Percentiles rank a stretch among this genome's conserved stretches.
Evolutionary conservation across 2,797 vertebrate species (phyloP).

Genomic region (Petrocephalus sullivani): DNA sequence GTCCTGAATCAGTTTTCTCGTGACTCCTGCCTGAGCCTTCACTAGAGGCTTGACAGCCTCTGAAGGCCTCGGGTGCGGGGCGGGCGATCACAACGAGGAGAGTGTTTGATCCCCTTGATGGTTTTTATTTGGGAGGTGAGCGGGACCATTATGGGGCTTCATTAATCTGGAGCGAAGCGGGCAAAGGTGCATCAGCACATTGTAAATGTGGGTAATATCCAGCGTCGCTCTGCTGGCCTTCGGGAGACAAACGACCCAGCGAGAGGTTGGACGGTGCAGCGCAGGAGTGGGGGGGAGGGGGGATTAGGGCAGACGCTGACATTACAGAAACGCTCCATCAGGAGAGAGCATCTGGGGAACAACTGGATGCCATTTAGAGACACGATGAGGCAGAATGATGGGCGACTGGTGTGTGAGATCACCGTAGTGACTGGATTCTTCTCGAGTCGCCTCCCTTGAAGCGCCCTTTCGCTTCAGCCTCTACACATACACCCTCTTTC

Average conservation of each 20-base stretch:
- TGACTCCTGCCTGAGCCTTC: background rate
- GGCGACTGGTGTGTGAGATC: background rate
- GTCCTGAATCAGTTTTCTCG: background rate
- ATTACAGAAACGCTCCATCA: background rate
- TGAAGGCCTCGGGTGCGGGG: slow-evolving; percentile 23
- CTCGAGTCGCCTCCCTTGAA: background rate
- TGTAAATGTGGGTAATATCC: slow-evolving; percentile 46
- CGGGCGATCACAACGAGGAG: slow-evolving; percentile 27
- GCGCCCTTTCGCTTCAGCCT: background rate
- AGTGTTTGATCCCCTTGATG: slow-evolving; percentile 27
- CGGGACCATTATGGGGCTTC: slow-evolving; percentile 42
- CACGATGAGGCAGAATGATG: background rate
- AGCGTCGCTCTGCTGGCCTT: slow-evolving; percentile 32
- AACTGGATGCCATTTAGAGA: background rate
- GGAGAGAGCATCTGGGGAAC: background rate
- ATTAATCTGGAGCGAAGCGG: slow-evolving; percentile 43
- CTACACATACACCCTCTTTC: background rate
- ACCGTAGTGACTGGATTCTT: background rate
- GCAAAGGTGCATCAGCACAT: slow-evolving; percentile 46
- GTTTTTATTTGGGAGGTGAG: slow-evolving; percentile 28
- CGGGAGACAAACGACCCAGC: slow-evolving; percentile 43
- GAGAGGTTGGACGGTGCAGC: slow-evolving; percentile 30
- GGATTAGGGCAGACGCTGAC: background rate
- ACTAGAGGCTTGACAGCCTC: background rate
- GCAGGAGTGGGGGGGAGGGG: background rate